These are phyloP conservation scores for Saccopteryx bilineata DNA, from an alignment of 2,113 vertebrate genomes.

Conservation along the genomic window DNA sequence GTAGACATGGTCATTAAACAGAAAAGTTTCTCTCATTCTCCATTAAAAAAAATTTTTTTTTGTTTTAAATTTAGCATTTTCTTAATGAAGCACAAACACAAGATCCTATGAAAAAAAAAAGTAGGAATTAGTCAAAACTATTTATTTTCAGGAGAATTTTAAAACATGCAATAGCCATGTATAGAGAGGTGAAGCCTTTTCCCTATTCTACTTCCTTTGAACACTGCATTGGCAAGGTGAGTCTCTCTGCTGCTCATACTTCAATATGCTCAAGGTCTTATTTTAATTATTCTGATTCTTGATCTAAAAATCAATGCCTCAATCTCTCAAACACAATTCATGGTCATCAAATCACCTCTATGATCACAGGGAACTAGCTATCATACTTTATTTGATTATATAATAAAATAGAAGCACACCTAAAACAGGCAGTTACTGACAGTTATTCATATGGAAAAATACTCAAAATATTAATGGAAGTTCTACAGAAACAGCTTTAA, in stretches of 20 bases:
- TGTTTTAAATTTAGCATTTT: not conserved
- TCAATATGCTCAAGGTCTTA: not conserved
- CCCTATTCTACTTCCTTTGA: not conserved
- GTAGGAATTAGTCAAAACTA: not conserved
- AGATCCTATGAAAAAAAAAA: not conserved
- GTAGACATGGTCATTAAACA: not conserved
- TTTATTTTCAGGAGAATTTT: conserved; percentile 7
- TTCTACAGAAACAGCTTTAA: not conserved
- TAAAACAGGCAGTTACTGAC: not conserved
- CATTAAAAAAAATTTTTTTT: not conserved
- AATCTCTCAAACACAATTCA: not conserved
- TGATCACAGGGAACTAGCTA: not conserved
- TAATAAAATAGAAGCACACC: not conserved
- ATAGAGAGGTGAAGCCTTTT: not conserved
- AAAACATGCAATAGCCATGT: not conserved
- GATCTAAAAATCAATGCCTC: not conserved
- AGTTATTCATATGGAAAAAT: not conserved
- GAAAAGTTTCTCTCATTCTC: not conserved
- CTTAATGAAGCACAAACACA: conserved; percentile 36
- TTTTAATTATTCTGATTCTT: not conserved
- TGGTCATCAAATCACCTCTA: not conserved
- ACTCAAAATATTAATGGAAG: not conserved
- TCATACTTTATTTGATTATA: not conserved
- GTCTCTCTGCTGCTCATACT: not conserved
- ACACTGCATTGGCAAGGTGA: not conserved